These are phyloP conservation scores for Aptenodytes patagonicus DNA, from an alignment of 2,113 vertebrate genomes.

Conservation along the genomic window DNA sequence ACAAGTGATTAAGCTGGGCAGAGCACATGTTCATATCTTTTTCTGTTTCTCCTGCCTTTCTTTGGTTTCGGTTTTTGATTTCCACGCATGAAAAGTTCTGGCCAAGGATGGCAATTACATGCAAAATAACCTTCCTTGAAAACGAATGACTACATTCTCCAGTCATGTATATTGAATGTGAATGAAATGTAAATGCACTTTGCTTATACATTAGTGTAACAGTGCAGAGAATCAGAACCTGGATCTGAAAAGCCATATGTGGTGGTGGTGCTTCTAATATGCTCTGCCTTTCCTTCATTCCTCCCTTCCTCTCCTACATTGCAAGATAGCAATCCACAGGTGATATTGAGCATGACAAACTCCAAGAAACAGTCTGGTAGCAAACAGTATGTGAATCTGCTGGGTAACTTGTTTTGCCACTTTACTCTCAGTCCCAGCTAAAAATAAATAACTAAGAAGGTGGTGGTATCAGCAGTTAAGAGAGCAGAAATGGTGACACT, in stretches of 20 bases:
- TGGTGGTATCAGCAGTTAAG: not conserved
- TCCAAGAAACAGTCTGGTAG: not conserved
- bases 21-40: not conserved
- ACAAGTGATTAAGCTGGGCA: not conserved
- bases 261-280: not conserved
- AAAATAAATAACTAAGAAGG: slow-evolving; percentile 29
- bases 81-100: not conserved
- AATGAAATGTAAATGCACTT: not conserved
- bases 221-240: not conserved
- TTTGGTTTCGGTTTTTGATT: not conserved
- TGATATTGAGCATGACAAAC: not conserved
- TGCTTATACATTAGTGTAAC: not conserved
- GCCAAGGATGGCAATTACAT: not conserved
- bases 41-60: not conserved
- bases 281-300: not conserved
- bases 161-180: not conserved
- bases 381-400: not conserved
- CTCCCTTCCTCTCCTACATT: not conserved
- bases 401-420: not conserved
- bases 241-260: not conserved
- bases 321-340: not conserved
- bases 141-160: not conserved
- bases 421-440: not conserved
- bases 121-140: not conserved
- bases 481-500: not conserved